phyloP scores from a whole-genome alignment of 2,888 invertebrate species.

The Malthinus seriepunctatus region DNA sequence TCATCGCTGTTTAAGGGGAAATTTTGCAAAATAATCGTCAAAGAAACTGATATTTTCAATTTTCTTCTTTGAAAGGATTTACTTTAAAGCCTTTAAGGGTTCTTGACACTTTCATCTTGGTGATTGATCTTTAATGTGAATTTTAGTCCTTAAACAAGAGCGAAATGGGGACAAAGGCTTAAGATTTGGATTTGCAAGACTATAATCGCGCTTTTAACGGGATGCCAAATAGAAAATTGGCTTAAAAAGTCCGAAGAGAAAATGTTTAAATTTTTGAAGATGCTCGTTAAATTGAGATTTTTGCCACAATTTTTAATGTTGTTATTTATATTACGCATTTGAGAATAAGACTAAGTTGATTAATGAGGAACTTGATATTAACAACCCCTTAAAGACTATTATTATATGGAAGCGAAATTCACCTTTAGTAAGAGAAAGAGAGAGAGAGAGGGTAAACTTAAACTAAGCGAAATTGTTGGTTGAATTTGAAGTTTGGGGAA shows the following conservation, averaged over 20 bases:
- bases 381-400: conserved; percentile 3
- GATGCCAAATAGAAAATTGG: too few relatives aligned
- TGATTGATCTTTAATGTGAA: too few relatives aligned
- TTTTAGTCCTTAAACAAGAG: too few relatives aligned
- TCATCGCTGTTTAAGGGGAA: not conserved
- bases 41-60: not conserved
- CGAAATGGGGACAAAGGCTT: too few relatives aligned
- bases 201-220: too few relatives aligned
- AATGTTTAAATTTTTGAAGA: not conserved
- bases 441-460: conserved; percentile 11
- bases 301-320: too few relatives aligned
- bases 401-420: not conserved
- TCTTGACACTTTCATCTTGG: too few relatives aligned
- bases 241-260: not conserved
- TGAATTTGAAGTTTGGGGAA: conserved; percentile 10
- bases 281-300: not conserved
- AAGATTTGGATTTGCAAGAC: too few relatives aligned
- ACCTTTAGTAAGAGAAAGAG: not conserved
- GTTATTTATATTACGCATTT: too few relatives aligned
- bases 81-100: too few relatives aligned
- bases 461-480: conserved; percentile 12
- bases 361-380: not conserved
- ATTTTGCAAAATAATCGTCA: not conserved
- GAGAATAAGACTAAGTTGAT: not conserved
- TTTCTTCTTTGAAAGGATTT: too few relatives aligned